Evolutionary conservation across 2,888 invertebrate species (phyloP).

Genomic region (Corythucha ciliata): DNA sequence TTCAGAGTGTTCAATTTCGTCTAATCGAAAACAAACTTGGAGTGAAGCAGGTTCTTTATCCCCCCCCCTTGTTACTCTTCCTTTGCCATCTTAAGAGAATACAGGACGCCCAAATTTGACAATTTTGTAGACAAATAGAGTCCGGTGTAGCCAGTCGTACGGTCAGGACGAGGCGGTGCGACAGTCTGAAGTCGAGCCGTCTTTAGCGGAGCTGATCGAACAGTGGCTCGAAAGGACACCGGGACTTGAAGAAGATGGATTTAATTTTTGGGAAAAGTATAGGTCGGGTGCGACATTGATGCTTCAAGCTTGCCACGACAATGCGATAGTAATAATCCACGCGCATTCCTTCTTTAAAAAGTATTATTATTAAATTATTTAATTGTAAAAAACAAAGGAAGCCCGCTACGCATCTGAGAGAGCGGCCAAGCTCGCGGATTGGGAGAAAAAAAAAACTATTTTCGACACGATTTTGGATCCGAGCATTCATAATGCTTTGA

Average conservation of each 20-base stretch:
- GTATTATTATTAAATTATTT: background rate
- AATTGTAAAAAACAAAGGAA: conserved; percentile 44
- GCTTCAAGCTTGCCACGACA: conserved; percentile 56
- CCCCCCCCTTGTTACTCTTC: background rate
- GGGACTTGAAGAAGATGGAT: conserved; percentile 71
- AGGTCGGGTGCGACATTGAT: conserved; percentile 60
- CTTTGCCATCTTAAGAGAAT: background rate
- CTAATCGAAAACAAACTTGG: conserved; percentile 89
- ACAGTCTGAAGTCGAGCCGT: conserved; percentile 71
- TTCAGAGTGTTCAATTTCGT: conserved; percentile 94
- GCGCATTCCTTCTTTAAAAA: background rate
- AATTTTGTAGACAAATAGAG: background rate
- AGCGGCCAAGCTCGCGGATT: conserved; percentile 58
- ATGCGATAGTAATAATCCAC: conserved; percentile 48
- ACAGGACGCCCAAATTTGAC: background rate
- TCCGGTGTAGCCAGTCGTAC: background rate
- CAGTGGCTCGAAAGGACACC: conserved; percentile 93
- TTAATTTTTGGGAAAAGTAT: conserved; percentile 93
- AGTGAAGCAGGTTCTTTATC: conserved; percentile 44
- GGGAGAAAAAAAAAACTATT: conserved; percentile 68
- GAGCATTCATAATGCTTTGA: conserved; percentile 68
- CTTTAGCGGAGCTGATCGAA: conserved; percentile 75
- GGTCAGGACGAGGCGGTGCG: conserved; percentile 47
- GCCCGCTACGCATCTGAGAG: conserved; percentile 54
- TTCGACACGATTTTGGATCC: conserved; percentile 86